Conservation (phyloP, 2,797 vertebrate species). For the Yasuhikotakia modesta region DNA sequence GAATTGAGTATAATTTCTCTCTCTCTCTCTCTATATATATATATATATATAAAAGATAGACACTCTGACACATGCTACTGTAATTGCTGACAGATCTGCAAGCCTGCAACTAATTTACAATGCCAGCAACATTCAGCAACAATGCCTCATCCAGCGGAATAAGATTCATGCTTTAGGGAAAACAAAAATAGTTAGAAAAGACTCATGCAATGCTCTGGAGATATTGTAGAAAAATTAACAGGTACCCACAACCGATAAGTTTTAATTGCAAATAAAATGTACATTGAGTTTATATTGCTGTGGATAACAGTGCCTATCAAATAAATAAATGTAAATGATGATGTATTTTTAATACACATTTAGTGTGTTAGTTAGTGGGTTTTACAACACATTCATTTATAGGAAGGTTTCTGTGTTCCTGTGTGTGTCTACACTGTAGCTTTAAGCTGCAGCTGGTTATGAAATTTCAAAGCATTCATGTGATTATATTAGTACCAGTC, state of each 20-base stretch:
- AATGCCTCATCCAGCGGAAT: background rate
- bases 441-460: background rate
- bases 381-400: too few relatives aligned
- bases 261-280: background rate
- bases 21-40: too few relatives aligned
- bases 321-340: too few relatives aligned
- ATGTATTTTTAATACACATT: too few relatives aligned
- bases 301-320: too few relatives aligned
- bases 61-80: background rate
- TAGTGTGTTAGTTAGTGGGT: too few relatives aligned
- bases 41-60: background rate
- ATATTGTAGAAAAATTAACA: background rate
- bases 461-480: too few relatives aligned
- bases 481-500: background rate
- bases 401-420: too few relatives aligned
- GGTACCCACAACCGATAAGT: too few relatives aligned
- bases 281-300: too few relatives aligned
- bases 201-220: background rate
- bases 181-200: background rate
- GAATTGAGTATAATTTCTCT: background rate
- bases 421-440: too few relatives aligned
- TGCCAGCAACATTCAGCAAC: background rate
- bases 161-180: background rate
- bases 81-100: slow-evolving; percentile 1
- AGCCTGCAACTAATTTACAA: background rate